phyloP scores from a whole-genome alignment of 2,113 vertebrate species.

The Gobiocypris rarus region DNA sequence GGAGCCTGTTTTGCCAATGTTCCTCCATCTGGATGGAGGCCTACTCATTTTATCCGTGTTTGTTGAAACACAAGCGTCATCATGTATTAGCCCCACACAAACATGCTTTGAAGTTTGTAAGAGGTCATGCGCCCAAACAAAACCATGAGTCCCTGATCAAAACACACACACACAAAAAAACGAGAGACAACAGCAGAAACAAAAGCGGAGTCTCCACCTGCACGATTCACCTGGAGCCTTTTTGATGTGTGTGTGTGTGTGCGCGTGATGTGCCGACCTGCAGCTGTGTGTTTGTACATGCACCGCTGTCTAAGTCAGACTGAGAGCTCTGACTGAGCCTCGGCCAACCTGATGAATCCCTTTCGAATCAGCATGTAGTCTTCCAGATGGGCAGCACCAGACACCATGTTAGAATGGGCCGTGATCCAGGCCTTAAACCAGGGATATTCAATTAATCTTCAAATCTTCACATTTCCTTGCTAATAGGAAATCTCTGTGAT shows the following conservation, averaged over 20 bases:
- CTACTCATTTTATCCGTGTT: neutral
- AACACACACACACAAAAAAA: neutral
- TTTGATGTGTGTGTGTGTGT: constrained; percentile 20
- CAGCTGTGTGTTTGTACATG: constrained; percentile 25
- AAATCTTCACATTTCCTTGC: neutral
- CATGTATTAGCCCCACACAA: constrained; percentile 31
- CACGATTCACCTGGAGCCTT: constrained; percentile 17
- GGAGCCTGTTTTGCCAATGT: neutral
- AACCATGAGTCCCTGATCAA: constrained; percentile 16
- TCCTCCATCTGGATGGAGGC: constrained; percentile 9
- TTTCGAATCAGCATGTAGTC: constrained; percentile 5
- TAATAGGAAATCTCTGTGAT: too few relatives aligned
- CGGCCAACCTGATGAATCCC: neutral
- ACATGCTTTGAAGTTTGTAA: constrained; percentile 11
- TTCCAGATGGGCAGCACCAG: neutral
- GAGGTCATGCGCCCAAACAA: neutral
- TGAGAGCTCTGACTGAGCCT: constrained; percentile 12
- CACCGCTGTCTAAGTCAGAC: neutral
- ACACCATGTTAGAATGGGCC: neutral
- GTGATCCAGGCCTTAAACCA: neutral
- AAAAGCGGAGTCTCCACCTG: constrained; percentile 27
- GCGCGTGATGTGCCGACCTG: neutral
- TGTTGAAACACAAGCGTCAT: constrained; percentile 15
- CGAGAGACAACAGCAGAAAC: constrained; percentile 18
- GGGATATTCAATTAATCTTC: neutral